Evolutionary conservation across 2,797 vertebrate species (phyloP), one percentile per base, ranked within the genome.

Genomic region (Caiman crocodilus): DNA sequence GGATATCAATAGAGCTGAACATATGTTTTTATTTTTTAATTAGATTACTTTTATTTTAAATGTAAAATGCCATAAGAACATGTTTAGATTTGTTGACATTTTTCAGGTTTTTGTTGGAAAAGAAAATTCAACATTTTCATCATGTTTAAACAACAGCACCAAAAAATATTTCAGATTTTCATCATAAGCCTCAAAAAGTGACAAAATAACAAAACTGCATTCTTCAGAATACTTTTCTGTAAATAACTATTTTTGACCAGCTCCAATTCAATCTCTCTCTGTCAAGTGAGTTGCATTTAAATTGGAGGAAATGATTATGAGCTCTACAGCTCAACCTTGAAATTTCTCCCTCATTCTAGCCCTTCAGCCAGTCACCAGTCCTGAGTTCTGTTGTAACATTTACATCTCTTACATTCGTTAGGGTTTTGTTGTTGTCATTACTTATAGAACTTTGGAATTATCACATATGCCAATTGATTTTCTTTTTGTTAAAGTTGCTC

Each of bases 11-110:
- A 50, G 42, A 50, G 50, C 1, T 61, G 56, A 73, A 82, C 32
- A 26, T 15, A 30, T 0, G 18, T 3, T 35, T 18, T 58, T 6
- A 1, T 26, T 35, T 30, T 67, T 76, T 12, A 0, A 0, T 10
- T 30, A 65, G 32, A 12, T 9, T 8, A 5, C 11, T 35, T 67
- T 13, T 60, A 26, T 18, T 17, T 57, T 16, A 71, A 85, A 90
- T 16, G 5, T 7, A 0, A 5, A 4, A 61, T 80, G 82, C 79
- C 7, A 4, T 14, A 28, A 5, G 6, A 6, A 73, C 60, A 73
- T 42, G 7, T 0, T 50, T 78, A 35, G 4, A 63, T 83, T 89
- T 26, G 86, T 79, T 69, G 18, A 26, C 6, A 59, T 5, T 79
- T 90, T 60, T 56, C 17, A 50, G 17, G 3, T 85, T 87, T 26